Conservation (phyloP, 1,140 invertebrate genomes). For the Drosophila pectinifera region DNA sequence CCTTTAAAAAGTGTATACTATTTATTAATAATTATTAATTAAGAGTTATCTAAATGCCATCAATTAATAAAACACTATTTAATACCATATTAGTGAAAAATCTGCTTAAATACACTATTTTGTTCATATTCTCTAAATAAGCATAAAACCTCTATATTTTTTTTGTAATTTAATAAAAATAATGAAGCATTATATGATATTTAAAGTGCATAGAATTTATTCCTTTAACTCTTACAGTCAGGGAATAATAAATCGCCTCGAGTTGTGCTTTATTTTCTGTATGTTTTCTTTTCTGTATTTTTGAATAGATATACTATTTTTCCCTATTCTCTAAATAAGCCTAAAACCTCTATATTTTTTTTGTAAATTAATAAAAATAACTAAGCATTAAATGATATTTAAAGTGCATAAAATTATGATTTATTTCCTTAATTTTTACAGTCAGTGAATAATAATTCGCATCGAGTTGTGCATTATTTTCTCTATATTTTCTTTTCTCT, state of each 20-base stretch:
- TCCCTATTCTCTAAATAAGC: too few species aligned
- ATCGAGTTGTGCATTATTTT: slow-evolving; percentile 4
- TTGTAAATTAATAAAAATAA: background rate
- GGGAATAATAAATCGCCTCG: background rate
- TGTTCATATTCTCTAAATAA: too few species aligned
- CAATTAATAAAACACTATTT: too few species aligned
- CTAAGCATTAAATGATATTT: background rate
- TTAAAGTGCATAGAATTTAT: too few species aligned
- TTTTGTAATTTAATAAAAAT: background rate
- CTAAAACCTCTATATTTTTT: too few species aligned
- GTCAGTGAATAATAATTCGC: background rate
- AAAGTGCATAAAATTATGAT: background rate
- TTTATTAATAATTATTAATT: too few species aligned
- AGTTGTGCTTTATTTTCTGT: slow-evolving; percentile 7
- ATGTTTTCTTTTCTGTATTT: slow-evolving; percentile 33
- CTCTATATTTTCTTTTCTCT: slow-evolving; percentile 7
- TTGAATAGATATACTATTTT: slow-evolving; percentile 82
- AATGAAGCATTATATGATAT: background rate
- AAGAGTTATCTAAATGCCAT: too few species aligned
- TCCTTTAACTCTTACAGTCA: background rate
- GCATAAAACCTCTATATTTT: too few species aligned
- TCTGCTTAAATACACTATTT: too few species aligned
- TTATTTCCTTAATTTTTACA: background rate
- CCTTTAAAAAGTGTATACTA: too few species aligned
- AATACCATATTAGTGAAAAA: too few species aligned